Base-by-base conservation (phyloP, 1,140 invertebrate species). In the Drosophila yakuba region DNA sequence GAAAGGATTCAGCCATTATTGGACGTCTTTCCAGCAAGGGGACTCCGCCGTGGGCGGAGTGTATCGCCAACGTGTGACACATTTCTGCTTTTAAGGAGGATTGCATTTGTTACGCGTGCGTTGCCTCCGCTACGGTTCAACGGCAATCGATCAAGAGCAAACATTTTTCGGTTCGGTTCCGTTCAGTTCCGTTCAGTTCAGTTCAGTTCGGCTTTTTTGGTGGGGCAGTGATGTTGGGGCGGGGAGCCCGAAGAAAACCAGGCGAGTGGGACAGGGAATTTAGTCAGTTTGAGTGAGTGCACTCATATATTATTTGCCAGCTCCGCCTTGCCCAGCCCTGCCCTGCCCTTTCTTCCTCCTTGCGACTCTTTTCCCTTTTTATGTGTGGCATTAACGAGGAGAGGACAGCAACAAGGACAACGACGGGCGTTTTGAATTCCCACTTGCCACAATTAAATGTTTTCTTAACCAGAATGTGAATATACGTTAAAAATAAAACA, bases 31-130 rank as follows among this genome's bases (percentile, higher is more conserved):
- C 7, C 25, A 0, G 8, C 35, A 35, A 1, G 39, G 57, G 41
- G 15, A 2, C 52, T 32, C 41, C 17, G 17, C 59, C 36, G 7
- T 58, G 59, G 52, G 54, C 60, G 38, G 39, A 36, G 52, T 55
- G 57, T 81, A 67, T 79, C 69, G 84, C 60, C 68, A 80, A 74
- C 80, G 69, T 91, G 83, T 88, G 88, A 91, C 88, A 91, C 83
- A 91, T 91, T 91, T 91, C 80, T 91, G 88, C 88, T 91, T 91
- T 91, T 91, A 91, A 91, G 88, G 78, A 79, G 89, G 72, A 91
- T 91, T 91, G 88, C 88, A 90, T 89, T 89, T 89, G 84, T 89
- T 89, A 89, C 85, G 84, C 84, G 84, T 89, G 84, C 84, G 84
- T 90, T 89, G 84, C 85, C 79, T 88, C 74, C 79, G 84, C 85